Evolutionary conservation across 37 sponge, comb jelly and placozoan species (phyloP), one percentile per base, ranked within the genome.

Genomic region (Agelas oroides): DNA sequence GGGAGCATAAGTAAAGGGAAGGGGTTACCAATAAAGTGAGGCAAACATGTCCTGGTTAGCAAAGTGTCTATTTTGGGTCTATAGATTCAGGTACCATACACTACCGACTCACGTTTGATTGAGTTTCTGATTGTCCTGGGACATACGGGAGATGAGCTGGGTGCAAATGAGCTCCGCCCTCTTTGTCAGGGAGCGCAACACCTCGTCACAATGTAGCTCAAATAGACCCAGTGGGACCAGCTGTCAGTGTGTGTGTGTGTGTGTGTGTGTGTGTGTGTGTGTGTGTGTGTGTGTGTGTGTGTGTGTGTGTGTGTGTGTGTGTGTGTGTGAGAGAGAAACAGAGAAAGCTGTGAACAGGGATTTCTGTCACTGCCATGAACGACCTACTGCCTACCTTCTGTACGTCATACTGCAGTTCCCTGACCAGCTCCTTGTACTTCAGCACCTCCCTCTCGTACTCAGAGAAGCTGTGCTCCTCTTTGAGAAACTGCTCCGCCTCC

Each of bases 161-260:
- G 61, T 85, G 37, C 82, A 39, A 23, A 98, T 70, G 53, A 56
- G 86, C 30, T 93, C 92, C 1, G 98, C 89, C 68, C 94, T 81
- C 84, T 92, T 95, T 59, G 89, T 75, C 41, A 98, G 85, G 18
- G 92, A 67, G 69, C 96, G 83, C 33, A 89, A 2, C 73, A 92
- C 41, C 46, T 96, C 94, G 72, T 91, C 92, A 64, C 92, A 98
- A 80, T 96, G 94, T 53, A 98, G 84, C 76, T 95, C 96, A 83
- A 96, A 94, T 83, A 98, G 70, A 20, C 96, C 98, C 72, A 94
- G 59, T 24, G 87, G 90, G 19, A 96, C 87, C 65, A 87, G 33
- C 89, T 88, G 31, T 39, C 2, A 1, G 8, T 8, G 46, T 46
- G 46, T 46, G 46, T 46, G 46, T 28, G 35, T 63, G 53, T 73